Evolutionary conservation across 2,797 vertebrate species (phyloP).

Genomic region (Sebastes trivittatus): DNA sequence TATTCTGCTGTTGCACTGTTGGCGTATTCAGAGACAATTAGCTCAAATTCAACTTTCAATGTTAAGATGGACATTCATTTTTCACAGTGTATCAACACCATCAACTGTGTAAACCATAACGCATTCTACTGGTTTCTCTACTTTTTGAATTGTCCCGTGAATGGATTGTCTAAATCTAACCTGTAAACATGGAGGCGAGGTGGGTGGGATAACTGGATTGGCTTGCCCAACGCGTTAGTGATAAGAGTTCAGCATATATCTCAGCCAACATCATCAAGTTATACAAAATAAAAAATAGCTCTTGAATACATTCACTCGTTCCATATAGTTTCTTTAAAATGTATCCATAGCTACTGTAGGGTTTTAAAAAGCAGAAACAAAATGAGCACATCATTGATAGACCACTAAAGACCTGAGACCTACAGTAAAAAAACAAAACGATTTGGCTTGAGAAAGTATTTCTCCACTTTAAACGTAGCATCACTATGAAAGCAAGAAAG

Average conservation of each 20-base stretch:
- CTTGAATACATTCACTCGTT: conserved; percentile 65
- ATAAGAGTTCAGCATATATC: conserved; percentile 39
- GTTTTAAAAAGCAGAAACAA: conserved; percentile 43
- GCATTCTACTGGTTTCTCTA: conserved; percentile 10
- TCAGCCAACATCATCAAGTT: conserved; percentile 32
- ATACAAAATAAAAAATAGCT: conserved; percentile 43
- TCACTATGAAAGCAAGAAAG: conserved; percentile 50
- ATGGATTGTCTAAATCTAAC: conserved; percentile 64
- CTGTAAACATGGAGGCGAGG: conserved; percentile 59
- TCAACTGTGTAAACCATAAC: conserved; percentile 23
- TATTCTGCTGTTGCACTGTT: not conserved
- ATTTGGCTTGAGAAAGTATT: conserved; percentile 77
- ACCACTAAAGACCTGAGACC: conserved; percentile 74
- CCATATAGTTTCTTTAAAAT: conserved; percentile 33
- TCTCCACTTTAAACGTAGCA: conserved; percentile 53
- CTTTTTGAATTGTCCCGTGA: conserved; percentile 40
- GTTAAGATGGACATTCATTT: conserved; percentile 45
- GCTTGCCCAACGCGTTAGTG: conserved; percentile 15
- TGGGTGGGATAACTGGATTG: conserved; percentile 36
- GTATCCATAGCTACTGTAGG: conserved; percentile 53
- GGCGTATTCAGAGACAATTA: not conserved
- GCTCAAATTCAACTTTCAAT: not conserved
- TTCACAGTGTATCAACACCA: conserved; percentile 7
- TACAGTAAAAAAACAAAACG: conserved; percentile 55
- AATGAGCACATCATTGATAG: conserved; percentile 28